phyloP scores from a whole-genome alignment of 2,888 invertebrate genomes.

The Endomychus coccineus region DNA sequence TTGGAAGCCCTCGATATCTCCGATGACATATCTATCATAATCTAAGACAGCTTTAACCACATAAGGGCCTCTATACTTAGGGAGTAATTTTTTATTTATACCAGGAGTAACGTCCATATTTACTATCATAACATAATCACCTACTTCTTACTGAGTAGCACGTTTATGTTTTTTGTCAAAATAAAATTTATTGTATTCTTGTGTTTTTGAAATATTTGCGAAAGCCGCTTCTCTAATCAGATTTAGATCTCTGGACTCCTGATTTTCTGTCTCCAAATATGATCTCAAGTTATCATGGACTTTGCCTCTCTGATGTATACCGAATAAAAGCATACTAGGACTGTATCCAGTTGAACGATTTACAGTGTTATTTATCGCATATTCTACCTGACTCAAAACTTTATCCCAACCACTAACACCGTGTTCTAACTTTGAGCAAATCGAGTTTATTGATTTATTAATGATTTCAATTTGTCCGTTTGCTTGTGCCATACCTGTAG shows the following conservation, averaged over 20 bases:
- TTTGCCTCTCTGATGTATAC: slow-evolving; percentile 12
- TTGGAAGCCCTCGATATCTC: slow-evolving; percentile 15
- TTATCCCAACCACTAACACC: slow-evolving; percentile 18
- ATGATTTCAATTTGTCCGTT: slow-evolving; percentile 26
- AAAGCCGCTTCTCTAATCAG: slow-evolving; percentile 4
- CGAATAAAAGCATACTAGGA: slow-evolving; percentile 10
- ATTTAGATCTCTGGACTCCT: too few relatives aligned
- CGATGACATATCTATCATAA: slow-evolving; percentile 22
- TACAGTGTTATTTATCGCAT: slow-evolving; percentile 15
- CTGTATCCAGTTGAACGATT: slow-evolving; percentile 12
- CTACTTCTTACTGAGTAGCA: slow-evolving; percentile 7
- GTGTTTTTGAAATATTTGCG: slow-evolving; percentile 12
- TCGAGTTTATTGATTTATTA: slow-evolving; percentile 20
- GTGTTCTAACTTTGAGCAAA: slow-evolving; percentile 19
- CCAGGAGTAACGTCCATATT: slow-evolving; percentile 20
- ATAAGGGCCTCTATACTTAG: slow-evolving; percentile 24
- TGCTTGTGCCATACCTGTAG: too few relatives aligned
- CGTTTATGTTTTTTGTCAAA: slow-evolving; percentile 1
- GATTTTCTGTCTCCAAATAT: too few relatives aligned
- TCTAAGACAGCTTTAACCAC: slow-evolving; percentile 19
- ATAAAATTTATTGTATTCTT: slow-evolving; percentile 8
- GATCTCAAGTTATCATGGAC: slow-evolving; percentile 5
- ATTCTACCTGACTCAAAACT: slow-evolving; percentile 8
- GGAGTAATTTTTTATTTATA: slow-evolving; percentile 22
- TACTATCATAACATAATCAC: slow-evolving; percentile 22